phyloP scores from a whole-genome alignment of 2,888 invertebrate genomes.

The Aporophyla lueneburgensis region DNA sequence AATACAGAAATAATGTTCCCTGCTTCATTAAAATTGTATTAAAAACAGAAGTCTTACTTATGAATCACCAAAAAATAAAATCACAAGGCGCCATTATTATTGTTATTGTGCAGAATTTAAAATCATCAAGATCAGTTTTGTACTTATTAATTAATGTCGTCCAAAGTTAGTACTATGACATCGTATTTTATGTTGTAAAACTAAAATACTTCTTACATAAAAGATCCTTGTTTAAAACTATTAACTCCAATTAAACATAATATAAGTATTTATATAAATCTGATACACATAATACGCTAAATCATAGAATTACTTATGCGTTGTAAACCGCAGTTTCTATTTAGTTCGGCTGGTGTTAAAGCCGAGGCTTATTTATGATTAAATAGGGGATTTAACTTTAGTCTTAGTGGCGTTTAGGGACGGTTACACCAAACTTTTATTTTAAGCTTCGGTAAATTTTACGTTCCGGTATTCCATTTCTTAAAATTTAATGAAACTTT shows the following conservation, averaged over 20 bases:
- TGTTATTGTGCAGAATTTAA: too few relatives aligned
- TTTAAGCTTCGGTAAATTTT: slow-evolving; percentile 5
- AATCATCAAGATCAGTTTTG: background rate
- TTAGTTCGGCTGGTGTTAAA: slow-evolving; percentile 48
- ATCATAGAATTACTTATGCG: slow-evolving; percentile 47
- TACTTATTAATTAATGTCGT: background rate
- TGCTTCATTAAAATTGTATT: background rate
- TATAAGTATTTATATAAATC: slow-evolving; percentile 36
- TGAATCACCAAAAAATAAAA: background rate
- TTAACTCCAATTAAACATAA: slow-evolving; percentile 33
- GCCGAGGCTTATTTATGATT: slow-evolving; percentile 59
- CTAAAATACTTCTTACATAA: background rate
- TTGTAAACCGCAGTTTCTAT: slow-evolving; percentile 51
- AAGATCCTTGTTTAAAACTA: background rate
- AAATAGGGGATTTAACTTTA: slow-evolving; percentile 60
- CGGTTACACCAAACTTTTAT: slow-evolving; percentile 59
- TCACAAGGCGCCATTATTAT: too few relatives aligned
- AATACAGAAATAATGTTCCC: background rate
- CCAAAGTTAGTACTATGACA: background rate
- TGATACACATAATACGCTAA: slow-evolving; percentile 34
- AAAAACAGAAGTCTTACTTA: background rate
- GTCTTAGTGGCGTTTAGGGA: slow-evolving; percentile 58
- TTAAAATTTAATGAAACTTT: background rate
- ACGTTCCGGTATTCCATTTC: background rate
- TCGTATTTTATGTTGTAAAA: background rate